These are phyloP conservation scores for Pseudorhiza aurosa DNA, from an alignment of 30 jellyfish, hydroid and myxozoan genomes.

Conservation along the genomic window DNA sequence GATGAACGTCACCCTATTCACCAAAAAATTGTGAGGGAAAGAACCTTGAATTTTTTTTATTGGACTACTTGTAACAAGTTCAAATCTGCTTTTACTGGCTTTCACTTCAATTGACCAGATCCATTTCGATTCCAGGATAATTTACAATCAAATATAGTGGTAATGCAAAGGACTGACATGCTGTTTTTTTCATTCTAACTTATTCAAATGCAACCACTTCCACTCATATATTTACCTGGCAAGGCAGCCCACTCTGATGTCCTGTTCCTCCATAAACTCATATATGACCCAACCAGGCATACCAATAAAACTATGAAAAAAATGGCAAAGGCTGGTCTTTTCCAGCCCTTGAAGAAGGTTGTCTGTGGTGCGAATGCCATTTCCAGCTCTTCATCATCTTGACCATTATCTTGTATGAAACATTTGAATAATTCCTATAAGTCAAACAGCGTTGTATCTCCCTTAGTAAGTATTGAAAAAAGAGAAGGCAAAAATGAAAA, in stretches of 20 bases:
- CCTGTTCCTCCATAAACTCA: slow-evolving; percentile 48
- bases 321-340: slow-evolving; percentile 22
- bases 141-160: too few species aligned
- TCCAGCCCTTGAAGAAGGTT: slow-evolving; percentile 26
- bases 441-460: too few species aligned
- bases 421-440: neutral
- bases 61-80: too few species aligned
- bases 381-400: slow-evolving; percentile 64
- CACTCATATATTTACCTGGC: slow-evolving; percentile 13
- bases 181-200: too few species aligned
- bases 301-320: slow-evolving; percentile 19
- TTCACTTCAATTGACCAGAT: neutral
- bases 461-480: too few species aligned
- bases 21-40: too few species aligned
- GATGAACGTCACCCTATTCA: too few species aligned
- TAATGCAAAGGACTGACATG: too few species aligned
- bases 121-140: too few species aligned
- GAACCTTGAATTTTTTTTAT: too few species aligned
- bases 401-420: slow-evolving; percentile 41
- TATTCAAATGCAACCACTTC: too few species aligned
- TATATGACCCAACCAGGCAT: slow-evolving; percentile 56
- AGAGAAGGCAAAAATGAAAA: too few species aligned
- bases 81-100: neutral
- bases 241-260: slow-evolving; percentile 34
- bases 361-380: slow-evolving; percentile 33